A percentile compares a stretch with the other conserved stretches of the same genome.
These are phyloP conservation scores for Cyclura pinguis DNA, from an alignment of 2,797 vertebrate species.

Conservation along the genomic window DNA sequence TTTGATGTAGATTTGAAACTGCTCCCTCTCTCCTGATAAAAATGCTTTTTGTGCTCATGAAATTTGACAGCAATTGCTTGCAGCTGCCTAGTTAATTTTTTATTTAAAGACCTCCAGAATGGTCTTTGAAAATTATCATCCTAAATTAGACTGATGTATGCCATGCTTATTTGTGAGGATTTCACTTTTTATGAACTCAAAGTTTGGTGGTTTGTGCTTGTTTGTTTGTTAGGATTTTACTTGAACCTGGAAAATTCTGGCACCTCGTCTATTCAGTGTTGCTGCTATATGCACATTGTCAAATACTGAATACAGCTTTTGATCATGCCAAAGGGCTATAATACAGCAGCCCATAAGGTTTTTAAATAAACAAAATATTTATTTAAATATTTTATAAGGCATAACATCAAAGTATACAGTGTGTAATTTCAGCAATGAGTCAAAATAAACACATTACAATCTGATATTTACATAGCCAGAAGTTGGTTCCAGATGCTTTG, in stretches of 20 bases:
- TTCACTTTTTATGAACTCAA: neutral
- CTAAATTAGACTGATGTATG: slow-evolving; percentile 31
- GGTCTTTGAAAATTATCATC: slow-evolving; percentile 49
- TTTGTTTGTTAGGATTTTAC: neutral
- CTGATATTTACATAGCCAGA: neutral
- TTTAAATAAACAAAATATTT: neutral
- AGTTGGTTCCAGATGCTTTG: neutral
- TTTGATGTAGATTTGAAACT: slow-evolving; percentile 52
- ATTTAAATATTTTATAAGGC: slow-evolving; percentile 1
- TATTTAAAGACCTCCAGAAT: slow-evolving; percentile 54
- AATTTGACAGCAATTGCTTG: slow-evolving; percentile 40
- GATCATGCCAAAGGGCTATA: neutral
- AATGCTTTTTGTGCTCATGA: slow-evolving; percentile 43
- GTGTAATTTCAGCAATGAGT: neutral
- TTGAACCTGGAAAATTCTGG: neutral
- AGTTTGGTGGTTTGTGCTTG: neutral
- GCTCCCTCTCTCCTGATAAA: slow-evolving; percentile 45
- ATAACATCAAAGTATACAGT: neutral
- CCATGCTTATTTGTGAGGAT: slow-evolving; percentile 32
- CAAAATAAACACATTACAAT: neutral
- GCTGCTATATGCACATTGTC: neutral
- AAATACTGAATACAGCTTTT: neutral
- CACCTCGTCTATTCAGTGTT: neutral
- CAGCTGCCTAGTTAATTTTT: slow-evolving; percentile 53
- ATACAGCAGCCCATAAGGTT: no score